Conservation (phyloP, 2,797 vertebrate species). For the Pelobates cultripes region DNA sequence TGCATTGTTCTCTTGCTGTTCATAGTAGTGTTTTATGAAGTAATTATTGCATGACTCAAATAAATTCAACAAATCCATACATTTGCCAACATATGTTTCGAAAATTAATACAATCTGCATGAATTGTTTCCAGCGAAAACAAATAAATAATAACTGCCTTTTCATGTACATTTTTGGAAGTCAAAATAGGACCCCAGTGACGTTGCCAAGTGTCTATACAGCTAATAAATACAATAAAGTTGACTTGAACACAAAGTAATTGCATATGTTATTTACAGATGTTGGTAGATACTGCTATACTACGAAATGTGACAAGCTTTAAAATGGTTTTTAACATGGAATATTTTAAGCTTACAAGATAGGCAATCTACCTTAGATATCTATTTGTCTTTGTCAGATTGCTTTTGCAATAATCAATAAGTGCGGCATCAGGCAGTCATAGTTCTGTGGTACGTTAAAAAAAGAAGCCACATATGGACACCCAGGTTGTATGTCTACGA, state of each 20-base stretch:
- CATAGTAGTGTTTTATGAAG: not conserved
- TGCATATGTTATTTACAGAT: slow-evolving; percentile 23
- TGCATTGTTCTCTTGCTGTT: too few species aligned
- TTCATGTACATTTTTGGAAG: slow-evolving; percentile 19
- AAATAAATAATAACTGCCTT: slow-evolving; percentile 23
- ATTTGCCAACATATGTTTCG: slow-evolving; percentile 34
- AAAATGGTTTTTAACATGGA: not conserved
- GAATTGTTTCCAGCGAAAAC: slow-evolving; percentile 21
- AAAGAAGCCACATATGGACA: too few species aligned
- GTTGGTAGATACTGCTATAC: not conserved
- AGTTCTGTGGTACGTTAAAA: too few species aligned
- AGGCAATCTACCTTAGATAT: too few species aligned
- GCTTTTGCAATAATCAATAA: too few species aligned
- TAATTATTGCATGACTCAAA: slow-evolving; percentile 30
- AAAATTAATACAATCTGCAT: slow-evolving; percentile 15
- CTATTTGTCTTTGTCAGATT: too few species aligned
- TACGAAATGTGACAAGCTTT: not conserved
- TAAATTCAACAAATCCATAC: slow-evolving; percentile 33
- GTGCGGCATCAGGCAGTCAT: too few species aligned
- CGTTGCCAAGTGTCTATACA: slow-evolving; percentile 27
- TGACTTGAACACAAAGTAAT: slow-evolving; percentile 15
- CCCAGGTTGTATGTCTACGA: too few species aligned
- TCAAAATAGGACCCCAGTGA: slow-evolving; percentile 7
- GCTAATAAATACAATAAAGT: slow-evolving; percentile 23
- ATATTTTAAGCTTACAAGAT: not conserved